A percentile compares a stretch with the other conserved stretches of the same genome.
Evolutionary conservation across 2,113 vertebrate species (phyloP).

Genomic region (Camelus dromedarius): DNA sequence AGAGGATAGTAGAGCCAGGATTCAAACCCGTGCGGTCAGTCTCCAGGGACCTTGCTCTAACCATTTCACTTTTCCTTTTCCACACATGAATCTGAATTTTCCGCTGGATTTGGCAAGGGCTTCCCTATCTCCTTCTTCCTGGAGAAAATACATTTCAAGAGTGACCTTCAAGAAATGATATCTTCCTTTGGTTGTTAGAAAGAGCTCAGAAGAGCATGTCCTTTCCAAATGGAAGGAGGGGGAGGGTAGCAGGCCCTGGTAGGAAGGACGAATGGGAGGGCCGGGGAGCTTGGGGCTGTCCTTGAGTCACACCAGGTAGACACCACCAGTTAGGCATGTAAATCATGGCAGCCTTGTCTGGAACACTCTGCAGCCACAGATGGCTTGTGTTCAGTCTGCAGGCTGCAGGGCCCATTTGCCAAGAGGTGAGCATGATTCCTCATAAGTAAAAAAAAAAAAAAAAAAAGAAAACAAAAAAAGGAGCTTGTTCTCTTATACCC

Average conservation of each 20-base stretch:
- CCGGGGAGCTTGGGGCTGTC: not conserved
- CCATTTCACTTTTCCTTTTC: not conserved
- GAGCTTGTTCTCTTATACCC: not conserved
- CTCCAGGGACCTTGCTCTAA: not conserved
- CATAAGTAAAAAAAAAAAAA: not conserved
- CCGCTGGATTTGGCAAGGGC: not conserved
- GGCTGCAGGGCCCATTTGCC: not conserved
- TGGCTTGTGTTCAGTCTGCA: not conserved
- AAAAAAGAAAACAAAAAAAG: no score
- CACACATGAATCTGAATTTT: not conserved
- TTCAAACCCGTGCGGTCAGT: not conserved
- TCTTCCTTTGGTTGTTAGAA: not conserved
- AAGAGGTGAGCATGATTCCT: not conserved
- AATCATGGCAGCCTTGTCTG: not conserved
- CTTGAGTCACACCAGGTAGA: not conserved
- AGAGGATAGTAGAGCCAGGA: not conserved
- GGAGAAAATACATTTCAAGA: not conserved
- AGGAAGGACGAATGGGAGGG: not conserved
- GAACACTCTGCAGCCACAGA: not conserved
- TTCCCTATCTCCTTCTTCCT: not conserved
- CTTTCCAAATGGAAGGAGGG: not conserved
- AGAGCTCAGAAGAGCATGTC: not conserved
- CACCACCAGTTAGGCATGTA: not conserved
- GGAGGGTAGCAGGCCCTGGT: not conserved
- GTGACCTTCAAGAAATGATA: not conserved